phyloP scores from a whole-genome alignment of 2,888 invertebrate species.

The Drosophila meridiana region DNA sequence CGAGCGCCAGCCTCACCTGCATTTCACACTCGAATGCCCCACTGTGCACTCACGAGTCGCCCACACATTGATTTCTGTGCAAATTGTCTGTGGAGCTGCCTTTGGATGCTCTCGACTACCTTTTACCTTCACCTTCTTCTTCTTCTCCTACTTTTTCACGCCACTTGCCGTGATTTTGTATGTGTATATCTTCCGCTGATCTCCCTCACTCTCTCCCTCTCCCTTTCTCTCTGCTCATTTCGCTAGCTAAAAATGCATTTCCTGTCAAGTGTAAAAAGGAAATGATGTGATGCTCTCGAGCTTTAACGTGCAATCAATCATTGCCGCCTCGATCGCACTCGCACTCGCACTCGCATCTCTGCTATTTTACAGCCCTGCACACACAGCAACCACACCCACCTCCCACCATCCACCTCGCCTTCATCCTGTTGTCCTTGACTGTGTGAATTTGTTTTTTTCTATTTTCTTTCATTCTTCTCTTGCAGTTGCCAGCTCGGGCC shows the following conservation, averaged over 20 bases:
- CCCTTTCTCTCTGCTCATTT: conserved; percentile 62
- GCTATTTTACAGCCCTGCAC: conserved; percentile 48
- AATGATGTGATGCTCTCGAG: conserved; percentile 78
- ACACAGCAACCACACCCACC: background rate
- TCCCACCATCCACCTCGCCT: background rate
- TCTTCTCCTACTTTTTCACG: conserved; percentile 23
- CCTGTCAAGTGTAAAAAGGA: conserved; percentile 80
- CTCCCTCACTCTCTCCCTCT: background rate
- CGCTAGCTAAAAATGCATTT: conserved; percentile 78
- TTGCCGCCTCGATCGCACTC: conserved; percentile 49
- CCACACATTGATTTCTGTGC: conserved; percentile 55
- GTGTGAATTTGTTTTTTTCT: conserved; percentile 9
- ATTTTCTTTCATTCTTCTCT: background rate
- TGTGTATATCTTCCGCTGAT: conserved; percentile 31
- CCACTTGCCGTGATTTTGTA: conserved; percentile 55
- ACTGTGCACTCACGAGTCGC: conserved; percentile 41
- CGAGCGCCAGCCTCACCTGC: conserved; percentile 40
- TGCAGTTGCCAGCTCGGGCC: background rate
- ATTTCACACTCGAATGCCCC: conserved; percentile 63
- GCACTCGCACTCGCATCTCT: conserved; percentile 28
- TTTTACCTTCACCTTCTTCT: conserved; percentile 17
- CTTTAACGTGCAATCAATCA: conserved; percentile 82
- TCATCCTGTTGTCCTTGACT: conserved; percentile 26
- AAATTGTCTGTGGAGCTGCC: conserved; percentile 67
- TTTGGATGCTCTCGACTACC: conserved; percentile 30